Percentiles rank a stretch among this genome's conserved stretches.
Conservation (phyloP, 2,888 invertebrate genomes). For the Sipha maydis region DNA sequence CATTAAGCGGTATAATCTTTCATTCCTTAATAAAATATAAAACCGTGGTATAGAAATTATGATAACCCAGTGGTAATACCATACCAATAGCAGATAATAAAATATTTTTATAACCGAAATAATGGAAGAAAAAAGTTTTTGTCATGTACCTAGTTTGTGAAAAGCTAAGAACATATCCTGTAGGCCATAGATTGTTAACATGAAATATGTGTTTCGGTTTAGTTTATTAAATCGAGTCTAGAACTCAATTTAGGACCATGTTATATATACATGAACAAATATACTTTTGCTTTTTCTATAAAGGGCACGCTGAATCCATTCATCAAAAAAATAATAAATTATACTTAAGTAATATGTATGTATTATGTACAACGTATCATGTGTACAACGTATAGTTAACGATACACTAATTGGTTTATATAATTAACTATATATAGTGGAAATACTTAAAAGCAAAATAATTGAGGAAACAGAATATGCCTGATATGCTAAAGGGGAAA, state of each 20-base stretch:
- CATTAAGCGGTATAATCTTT: too few species aligned
- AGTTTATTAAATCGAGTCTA: background rate
- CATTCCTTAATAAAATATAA: too few species aligned
- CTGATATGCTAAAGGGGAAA: too few species aligned
- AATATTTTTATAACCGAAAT: background rate
- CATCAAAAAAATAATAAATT: background rate
- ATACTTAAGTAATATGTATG: too few species aligned
- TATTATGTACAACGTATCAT: too few species aligned
- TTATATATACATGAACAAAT: background rate
- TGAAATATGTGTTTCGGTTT: conserved; percentile 39
- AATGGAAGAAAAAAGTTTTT: background rate
- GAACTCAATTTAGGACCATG: background rate
- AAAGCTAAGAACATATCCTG: background rate
- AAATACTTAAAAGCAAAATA: too few species aligned
- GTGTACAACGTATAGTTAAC: too few species aligned
- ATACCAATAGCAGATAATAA: background rate
- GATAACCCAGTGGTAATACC: background rate
- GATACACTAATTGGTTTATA: too few species aligned
- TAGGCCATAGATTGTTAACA: background rate
- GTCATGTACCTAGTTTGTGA: background rate
- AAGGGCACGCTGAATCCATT: background rate
- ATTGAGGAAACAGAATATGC: too few species aligned
- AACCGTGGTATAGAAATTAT: too few species aligned
- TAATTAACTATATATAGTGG: too few species aligned
- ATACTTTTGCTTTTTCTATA: background rate